These are phyloP conservation scores for Paramormyrops kingsleyae DNA, from an alignment of 2,113 vertebrate genomes.

Conservation along the genomic window DNA sequence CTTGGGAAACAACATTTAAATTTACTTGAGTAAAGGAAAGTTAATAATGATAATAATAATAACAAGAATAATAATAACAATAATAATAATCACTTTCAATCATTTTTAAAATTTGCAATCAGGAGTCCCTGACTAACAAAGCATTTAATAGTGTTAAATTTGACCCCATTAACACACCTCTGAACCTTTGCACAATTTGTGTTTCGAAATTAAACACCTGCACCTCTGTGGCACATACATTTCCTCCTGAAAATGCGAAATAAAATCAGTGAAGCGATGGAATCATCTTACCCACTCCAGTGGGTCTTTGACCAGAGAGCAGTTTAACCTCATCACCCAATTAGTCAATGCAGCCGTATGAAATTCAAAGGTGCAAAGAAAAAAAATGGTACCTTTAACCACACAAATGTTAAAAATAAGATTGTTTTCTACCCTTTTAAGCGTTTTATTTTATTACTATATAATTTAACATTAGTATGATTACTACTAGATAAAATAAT, in stretches of 20 bases:
- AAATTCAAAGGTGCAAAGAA: not conserved
- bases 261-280: not conserved
- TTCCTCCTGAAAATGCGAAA: not conserved
- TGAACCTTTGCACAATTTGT: conserved; percentile 17
- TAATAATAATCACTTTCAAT: not conserved
- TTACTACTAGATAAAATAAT: not conserved
- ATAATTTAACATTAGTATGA: not conserved
- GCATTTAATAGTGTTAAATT: not conserved
- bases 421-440: not conserved
- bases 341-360: not conserved
- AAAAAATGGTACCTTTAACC: not conserved
- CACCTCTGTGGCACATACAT: not conserved
- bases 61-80: not conserved
- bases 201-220: conserved; percentile 1
- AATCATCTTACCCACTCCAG: not conserved
- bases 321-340: not conserved
- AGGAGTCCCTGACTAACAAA: not conserved
- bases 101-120: not conserved
- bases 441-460: not conserved
- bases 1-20: not conserved
- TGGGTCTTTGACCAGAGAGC: not conserved
- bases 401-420: not conserved
- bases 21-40: not conserved
- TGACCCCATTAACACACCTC: conserved; percentile 47
- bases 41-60: not conserved